phyloP scores from a whole-genome alignment of 2,797 vertebrate genomes.

The Sus cebifrons region DNA sequence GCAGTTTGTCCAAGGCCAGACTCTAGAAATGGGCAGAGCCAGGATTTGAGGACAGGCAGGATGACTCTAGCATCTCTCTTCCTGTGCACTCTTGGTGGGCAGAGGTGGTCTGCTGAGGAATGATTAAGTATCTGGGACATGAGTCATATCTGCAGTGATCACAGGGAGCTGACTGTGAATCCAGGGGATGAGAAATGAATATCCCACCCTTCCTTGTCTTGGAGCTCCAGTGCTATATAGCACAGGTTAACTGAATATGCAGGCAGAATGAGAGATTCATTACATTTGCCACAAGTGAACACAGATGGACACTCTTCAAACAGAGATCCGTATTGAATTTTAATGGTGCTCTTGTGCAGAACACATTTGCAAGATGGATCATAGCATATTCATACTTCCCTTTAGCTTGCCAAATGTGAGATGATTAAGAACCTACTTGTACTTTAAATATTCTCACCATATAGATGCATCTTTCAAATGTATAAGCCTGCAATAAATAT shows the following conservation, averaged over 20 bases:
- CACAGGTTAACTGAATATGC: constrained; percentile 28
- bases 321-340: constrained; percentile 76
- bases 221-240: not conserved
- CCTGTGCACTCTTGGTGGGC: accelerated
- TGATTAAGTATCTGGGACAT: not conserved
- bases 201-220: not conserved
- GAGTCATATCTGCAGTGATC: not conserved
- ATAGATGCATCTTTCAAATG: constrained; percentile 62
- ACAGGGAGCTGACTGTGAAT: not conserved
- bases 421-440: constrained; percentile 66
- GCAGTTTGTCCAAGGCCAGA: not conserved
- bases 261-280: constrained; percentile 6
- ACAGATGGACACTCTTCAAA: constrained; percentile 80
- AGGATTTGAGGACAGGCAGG: not conserved
- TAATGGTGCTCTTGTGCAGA: constrained; percentile 74
- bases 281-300: constrained; percentile 65
- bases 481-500: constrained; percentile 71
- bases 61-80: not conserved
- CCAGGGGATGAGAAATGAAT: not conserved
- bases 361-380: constrained; percentile 76
- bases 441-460: constrained; percentile 68
- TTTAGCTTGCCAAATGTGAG: constrained; percentile 63
- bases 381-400: constrained; percentile 75
- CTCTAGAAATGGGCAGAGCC: not conserved
- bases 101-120: not conserved